Conservation (phyloP, 30 jellyfish, hydroid and myxozoan species). For the Hydractinia echinata region DNA sequence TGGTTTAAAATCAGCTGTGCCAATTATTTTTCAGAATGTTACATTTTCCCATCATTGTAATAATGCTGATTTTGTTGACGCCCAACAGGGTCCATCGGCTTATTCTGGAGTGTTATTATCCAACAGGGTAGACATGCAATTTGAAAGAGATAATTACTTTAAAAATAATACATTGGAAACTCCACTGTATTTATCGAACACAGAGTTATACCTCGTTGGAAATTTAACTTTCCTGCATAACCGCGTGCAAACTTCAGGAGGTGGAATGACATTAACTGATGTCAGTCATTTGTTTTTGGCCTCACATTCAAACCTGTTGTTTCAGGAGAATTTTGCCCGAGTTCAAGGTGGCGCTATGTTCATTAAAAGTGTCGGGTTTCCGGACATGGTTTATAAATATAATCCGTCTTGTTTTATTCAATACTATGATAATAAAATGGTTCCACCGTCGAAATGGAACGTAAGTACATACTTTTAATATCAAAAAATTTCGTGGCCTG, state of each 20-base stretch:
- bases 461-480: slow-evolving; percentile 33
- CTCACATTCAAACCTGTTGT: slow-evolving; percentile 44
- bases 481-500: neutral
- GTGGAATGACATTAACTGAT: slow-evolving; percentile 71
- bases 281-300: slow-evolving; percentile 56
- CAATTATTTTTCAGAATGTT: slow-evolving; percentile 40
- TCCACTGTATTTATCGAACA: slow-evolving; percentile 69
- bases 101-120: slow-evolving; percentile 63
- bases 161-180: slow-evolving; percentile 33
- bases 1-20: slow-evolving; percentile 4
- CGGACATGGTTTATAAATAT: slow-evolving; percentile 56
- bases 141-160: slow-evolving; percentile 41
- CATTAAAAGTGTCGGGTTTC: slow-evolving; percentile 61
- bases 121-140: slow-evolving; percentile 46
- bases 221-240: slow-evolving; percentile 33
- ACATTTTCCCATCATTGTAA: slow-evolving; percentile 48
- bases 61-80: neutral
- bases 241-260: slow-evolving; percentile 55
- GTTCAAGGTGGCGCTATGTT: slow-evolving; percentile 81
- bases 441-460: slow-evolving; percentile 81
- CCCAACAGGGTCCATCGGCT: slow-evolving; percentile 31
- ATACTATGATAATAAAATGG: slow-evolving; percentile 23
- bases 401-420: slow-evolving; percentile 83
- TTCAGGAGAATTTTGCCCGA: slow-evolving; percentile 50
- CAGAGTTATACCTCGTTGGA: slow-evolving; percentile 47